Evolutionary conservation across 2,113 vertebrate genomes (phyloP), one percentile per base, ranked within the genome.

Genomic region (Daubentonia madagascariensis): DNA sequence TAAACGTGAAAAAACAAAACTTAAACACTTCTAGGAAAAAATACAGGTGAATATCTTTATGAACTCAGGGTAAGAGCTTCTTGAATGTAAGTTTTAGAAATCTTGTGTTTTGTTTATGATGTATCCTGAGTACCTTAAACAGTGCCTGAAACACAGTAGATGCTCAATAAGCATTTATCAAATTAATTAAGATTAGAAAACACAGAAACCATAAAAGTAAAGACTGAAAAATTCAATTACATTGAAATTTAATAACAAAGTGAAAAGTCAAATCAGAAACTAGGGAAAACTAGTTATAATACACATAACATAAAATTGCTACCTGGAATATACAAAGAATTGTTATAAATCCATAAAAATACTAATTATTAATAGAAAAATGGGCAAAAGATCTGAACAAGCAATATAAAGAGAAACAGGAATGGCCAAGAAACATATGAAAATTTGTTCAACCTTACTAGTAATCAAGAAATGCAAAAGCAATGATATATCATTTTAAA

Each of bases 341-440:
- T 68, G 6, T 40, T 87, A 93, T 20, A 91, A 87, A 91, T 78
- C 4, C 32, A 96, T 23, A 32, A 32, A 78, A 89, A 67, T 48
- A 37, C 16, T 68, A 91, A 68, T 28, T 89, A 76, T n/a, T 67
- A 92, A 88, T 14, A 79, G 32, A 88, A 95, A 92, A 90, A 73
- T 10, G 8, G 48, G 43, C 30, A 88, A 52, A 92, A 95, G 40
- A 90, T 25, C 22, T 16, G 17, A 80, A 81, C 3, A 78, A 57
- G 48, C 40, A 86, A 52, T 20, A 90, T 8, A 84, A 86, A 83
- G 35, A 86, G 92, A 93, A 90, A 90, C 35, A 83, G 65, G 23
- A 61, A 81, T 70, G 10, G 30, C 4, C n/a, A 95, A 70, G 48
- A 72, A 84, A 83, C 65, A 37, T 22, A 70, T 68, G 35, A 89